phyloP scores from a whole-genome alignment of 2,113 vertebrate genomes.

The Scalopus aquaticus region DNA sequence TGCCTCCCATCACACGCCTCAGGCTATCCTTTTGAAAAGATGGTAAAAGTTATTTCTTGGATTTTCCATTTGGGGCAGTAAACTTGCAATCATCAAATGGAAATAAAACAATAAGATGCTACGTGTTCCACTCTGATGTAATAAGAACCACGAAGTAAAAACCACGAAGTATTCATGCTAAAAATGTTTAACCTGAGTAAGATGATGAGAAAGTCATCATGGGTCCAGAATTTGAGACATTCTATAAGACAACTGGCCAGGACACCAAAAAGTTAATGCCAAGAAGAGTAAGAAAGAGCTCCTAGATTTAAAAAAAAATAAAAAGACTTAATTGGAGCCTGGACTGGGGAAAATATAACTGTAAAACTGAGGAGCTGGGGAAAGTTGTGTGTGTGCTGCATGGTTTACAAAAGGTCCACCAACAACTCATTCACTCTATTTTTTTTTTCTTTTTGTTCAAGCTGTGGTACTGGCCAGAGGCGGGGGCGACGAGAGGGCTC shows the following conservation, averaged over 20 bases:
- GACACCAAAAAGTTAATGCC: not conserved
- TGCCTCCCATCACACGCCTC: not conserved
- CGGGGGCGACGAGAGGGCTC: no score
- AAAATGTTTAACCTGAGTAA: constrained; percentile 14
- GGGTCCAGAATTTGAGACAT: not conserved
- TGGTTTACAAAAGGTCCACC: not conserved
- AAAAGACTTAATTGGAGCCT: not conserved
- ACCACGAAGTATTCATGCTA: constrained; percentile 20
- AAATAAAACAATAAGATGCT: not conserved
- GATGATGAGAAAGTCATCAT: not conserved
- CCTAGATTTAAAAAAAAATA: not conserved
- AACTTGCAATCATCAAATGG: not conserved
- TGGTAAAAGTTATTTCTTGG: not conserved
- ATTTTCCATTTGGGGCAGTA: not conserved
- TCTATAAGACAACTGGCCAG: not conserved
- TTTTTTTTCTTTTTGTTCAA: no score
- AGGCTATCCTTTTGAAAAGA: not conserved
- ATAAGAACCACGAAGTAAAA: not conserved
- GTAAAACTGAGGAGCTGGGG: not conserved
- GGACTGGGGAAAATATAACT: not conserved
- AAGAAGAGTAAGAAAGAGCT: not conserved
- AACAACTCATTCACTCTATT: not conserved
- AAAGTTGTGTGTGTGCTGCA: not conserved
- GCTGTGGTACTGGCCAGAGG: no score
- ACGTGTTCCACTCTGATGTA: not conserved